Evolutionary conservation across 2,888 invertebrate genomes (phyloP).

Genomic region (Eristalis pertinax): DNA sequence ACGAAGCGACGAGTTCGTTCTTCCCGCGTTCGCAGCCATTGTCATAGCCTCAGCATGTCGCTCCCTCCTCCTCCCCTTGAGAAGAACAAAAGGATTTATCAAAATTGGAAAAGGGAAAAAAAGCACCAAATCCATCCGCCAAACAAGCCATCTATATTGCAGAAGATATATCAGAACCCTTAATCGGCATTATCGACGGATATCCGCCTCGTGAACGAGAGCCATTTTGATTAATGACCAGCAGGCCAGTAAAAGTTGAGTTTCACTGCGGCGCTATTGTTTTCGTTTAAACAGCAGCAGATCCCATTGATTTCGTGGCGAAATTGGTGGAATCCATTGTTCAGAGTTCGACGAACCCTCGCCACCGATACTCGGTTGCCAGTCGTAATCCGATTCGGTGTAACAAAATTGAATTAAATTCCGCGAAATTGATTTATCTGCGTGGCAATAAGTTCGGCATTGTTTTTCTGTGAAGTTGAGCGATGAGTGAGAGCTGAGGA

Average conservation of each 20-base stretch:
- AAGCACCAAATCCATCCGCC: background rate
- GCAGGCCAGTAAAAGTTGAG: background rate
- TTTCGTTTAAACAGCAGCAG: background rate
- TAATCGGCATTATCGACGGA: background rate
- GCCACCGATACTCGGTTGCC: background rate
- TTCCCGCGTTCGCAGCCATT: no score
- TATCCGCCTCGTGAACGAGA: background rate
- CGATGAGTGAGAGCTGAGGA: background rate
- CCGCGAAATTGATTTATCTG: background rate
- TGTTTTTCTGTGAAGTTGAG: background rate
- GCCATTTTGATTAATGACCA: background rate
- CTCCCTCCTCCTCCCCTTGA: background rate
- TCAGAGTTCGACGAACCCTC: background rate
- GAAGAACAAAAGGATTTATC: background rate
- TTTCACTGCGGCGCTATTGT: background rate
- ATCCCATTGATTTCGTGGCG: background rate
- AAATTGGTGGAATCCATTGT: background rate
- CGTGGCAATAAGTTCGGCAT: background rate
- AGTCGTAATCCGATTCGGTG: background rate
- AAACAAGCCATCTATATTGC: background rate
- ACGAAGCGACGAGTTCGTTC: no score
- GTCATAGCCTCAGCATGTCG: background rate
- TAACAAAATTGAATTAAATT: background rate
- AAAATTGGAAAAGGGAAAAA: background rate
- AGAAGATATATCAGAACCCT: background rate